A percentile compares a stretch with the other conserved stretches of the same genome.
These are phyloP conservation scores for Nephrotoma appendiculata DNA, from an alignment of 2,888 invertebrate species.

Conservation along the genomic window DNA sequence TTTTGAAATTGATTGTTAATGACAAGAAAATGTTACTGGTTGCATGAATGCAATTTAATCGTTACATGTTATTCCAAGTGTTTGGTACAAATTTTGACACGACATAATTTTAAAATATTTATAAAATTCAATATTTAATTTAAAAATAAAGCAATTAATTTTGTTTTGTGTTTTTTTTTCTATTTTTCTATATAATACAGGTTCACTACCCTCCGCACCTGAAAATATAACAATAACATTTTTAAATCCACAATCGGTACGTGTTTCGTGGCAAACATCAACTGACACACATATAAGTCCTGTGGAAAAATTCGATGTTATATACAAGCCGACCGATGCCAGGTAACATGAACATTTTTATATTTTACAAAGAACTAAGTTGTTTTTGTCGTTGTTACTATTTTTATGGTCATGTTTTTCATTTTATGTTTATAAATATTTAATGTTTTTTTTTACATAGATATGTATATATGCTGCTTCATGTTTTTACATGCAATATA, in stretches of 20 bases:
- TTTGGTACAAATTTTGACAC: no score
- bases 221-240: constrained; percentile 84
- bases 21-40: no score
- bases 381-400: neutral
- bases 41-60: no score
- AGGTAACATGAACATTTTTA: constrained; percentile 44
- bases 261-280: constrained; percentile 75
- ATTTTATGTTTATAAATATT: neutral
- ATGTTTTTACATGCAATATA: neutral
- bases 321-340: constrained; percentile 80
- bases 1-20: no score
- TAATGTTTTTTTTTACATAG: neutral
- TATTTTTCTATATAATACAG: constrained; percentile 32
- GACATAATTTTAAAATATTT: no score
- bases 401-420: neutral
- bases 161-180: neutral
- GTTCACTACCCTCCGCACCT: constrained; percentile 65
- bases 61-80: no score
- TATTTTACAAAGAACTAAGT: neutral
- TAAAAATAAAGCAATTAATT: neutral
- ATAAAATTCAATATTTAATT: neutral
- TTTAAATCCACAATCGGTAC: constrained; percentile 69
- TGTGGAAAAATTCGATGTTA: constrained; percentile 81
- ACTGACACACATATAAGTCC: constrained; percentile 43
- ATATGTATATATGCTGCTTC: neutral